Conservation (phyloP, 2,113 vertebrate genomes). For the Poecile atricapillus region DNA sequence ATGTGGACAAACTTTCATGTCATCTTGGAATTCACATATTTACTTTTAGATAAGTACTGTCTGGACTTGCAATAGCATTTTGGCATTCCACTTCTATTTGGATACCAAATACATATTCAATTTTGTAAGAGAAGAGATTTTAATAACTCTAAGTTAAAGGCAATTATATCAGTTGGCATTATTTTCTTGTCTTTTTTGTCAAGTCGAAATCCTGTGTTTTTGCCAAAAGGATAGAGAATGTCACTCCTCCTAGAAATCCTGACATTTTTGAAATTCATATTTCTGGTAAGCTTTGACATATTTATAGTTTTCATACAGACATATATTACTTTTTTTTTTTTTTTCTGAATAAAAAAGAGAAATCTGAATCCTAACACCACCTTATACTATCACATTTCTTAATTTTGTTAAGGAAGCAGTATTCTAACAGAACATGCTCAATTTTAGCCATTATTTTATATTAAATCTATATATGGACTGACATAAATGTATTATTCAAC, state of each 20-base stretch:
- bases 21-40: not conserved
- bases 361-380: not conserved
- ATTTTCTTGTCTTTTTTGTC: not conserved
- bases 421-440: not conserved
- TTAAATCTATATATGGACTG: fast-evolving
- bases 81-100: not conserved
- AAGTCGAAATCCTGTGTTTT: not conserved
- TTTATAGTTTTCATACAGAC: not conserved
- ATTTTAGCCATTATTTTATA: not conserved
- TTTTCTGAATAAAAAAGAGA: not conserved
- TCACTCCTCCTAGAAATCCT: not conserved
- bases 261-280: not conserved
- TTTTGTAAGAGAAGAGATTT: not conserved
- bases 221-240: not conserved
- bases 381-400: not conserved
- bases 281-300: not conserved
- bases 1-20: not conserved
- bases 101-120: not conserved
- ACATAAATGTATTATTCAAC: not conserved
- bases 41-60: not conserved
- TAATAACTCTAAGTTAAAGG: not conserved
- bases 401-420: not conserved
- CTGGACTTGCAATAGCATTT: not conserved
- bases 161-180: not conserved
- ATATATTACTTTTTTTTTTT: too few relatives aligned